Base-by-base conservation (phyloP, 2,888 invertebrate species). In the Melolontha melolontha region DNA sequence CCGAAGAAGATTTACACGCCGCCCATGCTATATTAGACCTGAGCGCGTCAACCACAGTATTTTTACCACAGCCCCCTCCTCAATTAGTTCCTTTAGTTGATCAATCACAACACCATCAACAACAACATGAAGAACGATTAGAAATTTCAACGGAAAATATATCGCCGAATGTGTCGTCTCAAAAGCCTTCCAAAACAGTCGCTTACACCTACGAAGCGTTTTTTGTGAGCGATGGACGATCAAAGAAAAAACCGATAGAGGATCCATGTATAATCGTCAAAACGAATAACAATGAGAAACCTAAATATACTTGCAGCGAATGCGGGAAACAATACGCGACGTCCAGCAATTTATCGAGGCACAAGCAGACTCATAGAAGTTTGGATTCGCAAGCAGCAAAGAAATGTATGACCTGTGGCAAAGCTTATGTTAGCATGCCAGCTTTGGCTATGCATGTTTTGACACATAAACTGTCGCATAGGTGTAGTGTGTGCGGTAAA, bases 341-440 rank as follows among this genome's bases (percentile, higher is more conserved):
- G 0, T 94, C 93, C 6, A 93, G 93, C 73, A 96, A 96, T 81
- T 86, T 96, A 62, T 94, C 94, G 54, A 88, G 94, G 70, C 95
- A 95, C 85, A 95, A 95, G 83, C 95, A 96, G 83, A 96, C 95
- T 0, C 96, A 96, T 81, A 88, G 95, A 39, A 95, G 95, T 78
- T 87, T 97, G 54, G 97, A 98, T 85, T 96, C 96, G 27, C 92
- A 94, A 78, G 90, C 94, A 70, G 97, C 97, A 55, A 96, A 96
- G 84, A 94, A 95, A 79, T 98, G 97, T 83, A 92, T 93, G 75
- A 95, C 95, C 74, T 98, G 97, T 84, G 94, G 95, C 73, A 96
- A 97, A 83, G 95, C 96, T 1, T 98, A 98, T 84, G 97, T 98
- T 54, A 95, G 95, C 73, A 98, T 98, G 97, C 97, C 97, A 0